A percentile compares a stretch with the other conserved stretches of the same genome.
These are phyloP conservation scores for Cryptus viduatorius DNA, from an alignment of 2,888 invertebrate genomes.

Conservation along the genomic window DNA sequence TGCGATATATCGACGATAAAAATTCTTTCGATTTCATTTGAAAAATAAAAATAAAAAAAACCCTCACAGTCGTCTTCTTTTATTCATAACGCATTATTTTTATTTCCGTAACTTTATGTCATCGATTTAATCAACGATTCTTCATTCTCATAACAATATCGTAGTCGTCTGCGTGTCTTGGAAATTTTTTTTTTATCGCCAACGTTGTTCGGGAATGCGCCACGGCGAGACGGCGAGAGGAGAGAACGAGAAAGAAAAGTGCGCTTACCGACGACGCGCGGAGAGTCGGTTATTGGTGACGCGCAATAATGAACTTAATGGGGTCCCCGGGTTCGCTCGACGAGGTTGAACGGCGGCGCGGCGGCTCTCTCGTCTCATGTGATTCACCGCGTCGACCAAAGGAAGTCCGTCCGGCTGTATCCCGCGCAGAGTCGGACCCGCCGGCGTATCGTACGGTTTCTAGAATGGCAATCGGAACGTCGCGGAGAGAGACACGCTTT, in stretches of 20 bases:
- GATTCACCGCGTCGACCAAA: slow-evolving; percentile 68
- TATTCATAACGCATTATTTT: slow-evolving; percentile 28
- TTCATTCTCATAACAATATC: slow-evolving; percentile 4
- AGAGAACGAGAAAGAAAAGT: slow-evolving; percentile 51
- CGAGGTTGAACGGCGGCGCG: slow-evolving; percentile 36
- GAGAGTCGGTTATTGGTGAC: slow-evolving; percentile 68
- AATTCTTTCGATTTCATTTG: neutral
- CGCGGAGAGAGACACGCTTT: slow-evolving; percentile 36
- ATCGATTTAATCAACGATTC: slow-evolving; percentile 50
- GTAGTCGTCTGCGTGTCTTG: neutral
- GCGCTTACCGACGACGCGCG: slow-evolving; percentile 33
- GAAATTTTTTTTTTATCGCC: neutral
- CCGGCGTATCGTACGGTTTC: slow-evolving; percentile 68
- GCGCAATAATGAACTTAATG: slow-evolving; percentile 73
- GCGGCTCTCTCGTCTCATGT: slow-evolving; percentile 68
- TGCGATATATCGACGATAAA: slow-evolving; percentile 11
- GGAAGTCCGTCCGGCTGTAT: slow-evolving; percentile 63
- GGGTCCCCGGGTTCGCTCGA: slow-evolving; percentile 55
- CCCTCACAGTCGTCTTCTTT: slow-evolving; percentile 36
- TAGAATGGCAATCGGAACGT: slow-evolving; percentile 72
- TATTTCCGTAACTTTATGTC: slow-evolving; percentile 3
- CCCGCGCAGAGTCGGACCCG: slow-evolving; percentile 4
- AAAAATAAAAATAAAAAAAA: neutral
- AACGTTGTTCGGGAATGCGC: slow-evolving; percentile 30
- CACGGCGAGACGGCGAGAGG: neutral